phyloP scores from a whole-genome alignment of 2,113 vertebrate genomes.

The Tachycineta bicolor region DNA sequence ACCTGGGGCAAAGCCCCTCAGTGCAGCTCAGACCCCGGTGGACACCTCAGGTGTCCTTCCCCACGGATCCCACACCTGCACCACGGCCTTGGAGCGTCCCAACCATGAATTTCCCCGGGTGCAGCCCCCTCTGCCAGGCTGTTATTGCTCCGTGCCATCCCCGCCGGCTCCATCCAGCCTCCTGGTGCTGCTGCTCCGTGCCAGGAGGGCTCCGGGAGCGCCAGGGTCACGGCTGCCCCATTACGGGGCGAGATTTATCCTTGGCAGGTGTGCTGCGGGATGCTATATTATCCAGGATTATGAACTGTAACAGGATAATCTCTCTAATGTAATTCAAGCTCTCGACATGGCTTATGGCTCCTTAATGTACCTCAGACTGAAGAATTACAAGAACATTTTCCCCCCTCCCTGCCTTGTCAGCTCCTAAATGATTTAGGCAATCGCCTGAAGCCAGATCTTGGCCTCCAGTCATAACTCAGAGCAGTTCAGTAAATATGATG shows the following conservation, averaged over 20 bases:
- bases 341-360: slow-evolving; percentile 88
- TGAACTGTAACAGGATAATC: slow-evolving; percentile 88
- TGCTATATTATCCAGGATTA: slow-evolving; percentile 86
- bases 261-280: slow-evolving; percentile 79
- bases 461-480: slow-evolving; percentile 81
- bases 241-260: slow-evolving; percentile 82
- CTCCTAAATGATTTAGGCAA: slow-evolving; percentile 86
- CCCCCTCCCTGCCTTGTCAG: slow-evolving; percentile 80
- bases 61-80: background rate
- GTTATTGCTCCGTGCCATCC: background rate
- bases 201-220: slow-evolving; percentile 58
- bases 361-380: slow-evolving; percentile 88
- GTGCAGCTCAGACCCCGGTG: background rate
- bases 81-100: fast-evolving
- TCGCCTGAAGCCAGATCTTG: slow-evolving; percentile 81
- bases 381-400: slow-evolving; percentile 85
- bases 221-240: slow-evolving; percentile 77
- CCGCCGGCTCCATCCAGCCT: slow-evolving; percentile 36
- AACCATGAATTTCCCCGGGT: background rate
- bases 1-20: fast-evolving
- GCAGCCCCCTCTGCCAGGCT: slow-evolving; percentile 27
- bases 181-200: slow-evolving; percentile 42
- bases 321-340: slow-evolving; percentile 89
- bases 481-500: slow-evolving; percentile 79
- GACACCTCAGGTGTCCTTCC: background rate